Percentiles rank a stretch among this genome's conserved stretches.
Evolutionary conservation across 2,797 vertebrate genomes (phyloP).

Genomic region (Ispidina lecontei): DNA sequence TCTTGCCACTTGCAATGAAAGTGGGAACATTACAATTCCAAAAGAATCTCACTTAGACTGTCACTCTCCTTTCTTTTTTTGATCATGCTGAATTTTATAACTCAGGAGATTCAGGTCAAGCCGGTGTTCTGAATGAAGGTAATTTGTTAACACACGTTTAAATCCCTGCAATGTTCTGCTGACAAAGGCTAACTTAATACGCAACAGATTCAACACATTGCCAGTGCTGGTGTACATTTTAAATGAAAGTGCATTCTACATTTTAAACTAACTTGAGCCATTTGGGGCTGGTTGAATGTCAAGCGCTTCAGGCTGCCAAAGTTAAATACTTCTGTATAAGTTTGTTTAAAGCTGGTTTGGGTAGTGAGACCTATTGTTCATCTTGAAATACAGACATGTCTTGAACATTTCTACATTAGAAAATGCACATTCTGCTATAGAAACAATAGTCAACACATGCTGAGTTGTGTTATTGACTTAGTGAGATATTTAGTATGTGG

Average conservation of each 20-base stretch:
- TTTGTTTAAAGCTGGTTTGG: background rate
- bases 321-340: background rate
- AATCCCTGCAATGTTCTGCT: slow-evolving; percentile 10
- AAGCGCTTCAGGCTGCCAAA: background rate
- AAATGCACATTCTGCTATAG: background rate
- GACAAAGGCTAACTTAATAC: slow-evolving; percentile 17
- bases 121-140: background rate
- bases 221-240: background rate
- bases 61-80: background rate
- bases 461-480: background rate
- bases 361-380: background rate
- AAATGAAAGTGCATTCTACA: background rate
- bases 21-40: slow-evolving; percentile 7
- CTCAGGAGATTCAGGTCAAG: background rate
- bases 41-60: background rate
- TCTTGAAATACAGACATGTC: background rate
- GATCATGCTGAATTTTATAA: slow-evolving; percentile 5
- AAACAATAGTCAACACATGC: background rate
- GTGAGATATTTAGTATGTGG: background rate
- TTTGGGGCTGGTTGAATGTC: background rate
- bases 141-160: slow-evolving; percentile 19
- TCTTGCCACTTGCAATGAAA: background rate
- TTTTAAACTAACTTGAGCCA: background rate
- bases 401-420: background rate
- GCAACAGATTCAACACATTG: background rate